Conservation (phyloP, 2,888 invertebrate species). For the Catotricha subobsoleta region DNA sequence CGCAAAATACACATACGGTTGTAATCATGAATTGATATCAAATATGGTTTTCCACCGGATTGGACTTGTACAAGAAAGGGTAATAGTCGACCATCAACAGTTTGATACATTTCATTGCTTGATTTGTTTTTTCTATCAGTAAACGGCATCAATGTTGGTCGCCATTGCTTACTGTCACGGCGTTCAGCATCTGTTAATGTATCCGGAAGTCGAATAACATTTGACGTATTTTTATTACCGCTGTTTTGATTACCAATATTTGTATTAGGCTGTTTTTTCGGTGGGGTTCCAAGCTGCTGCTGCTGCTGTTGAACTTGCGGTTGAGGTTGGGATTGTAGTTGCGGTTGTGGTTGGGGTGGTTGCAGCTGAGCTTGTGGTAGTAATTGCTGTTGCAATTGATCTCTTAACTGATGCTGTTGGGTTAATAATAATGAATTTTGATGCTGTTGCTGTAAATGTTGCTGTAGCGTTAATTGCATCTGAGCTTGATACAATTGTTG, state of each 20-base stretch:
- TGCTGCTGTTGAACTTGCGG: neutral
- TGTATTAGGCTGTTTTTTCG: conserved; percentile 3
- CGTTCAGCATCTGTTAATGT: conserved; percentile 29
- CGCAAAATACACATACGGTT: conserved; percentile 61
- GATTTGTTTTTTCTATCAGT: conserved; percentile 26
- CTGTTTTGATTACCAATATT: neutral
- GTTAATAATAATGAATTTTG: conserved; percentile 3
- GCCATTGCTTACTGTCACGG: conserved; percentile 42
- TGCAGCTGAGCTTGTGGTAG: neutral
- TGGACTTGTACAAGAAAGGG: conserved; percentile 54
- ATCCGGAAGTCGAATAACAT: conserved; percentile 24
- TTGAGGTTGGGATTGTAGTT: conserved; percentile 1
- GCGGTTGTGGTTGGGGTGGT: neutral
- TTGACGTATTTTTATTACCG: neutral
- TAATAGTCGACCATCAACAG: conserved; percentile 38
- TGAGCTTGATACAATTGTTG: conserved; percentile 1
- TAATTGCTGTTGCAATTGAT: neutral
- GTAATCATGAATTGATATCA: conserved; percentile 60
- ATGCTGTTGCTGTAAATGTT: conserved; percentile 1
- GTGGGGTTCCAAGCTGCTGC: neutral
- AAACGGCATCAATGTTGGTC: conserved; percentile 52
- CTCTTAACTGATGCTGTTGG: neutral
- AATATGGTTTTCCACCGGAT: conserved; percentile 60
- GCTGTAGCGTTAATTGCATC: conserved; percentile 2
- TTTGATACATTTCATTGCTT: conserved; percentile 32